Conservation (phyloP, 1,140 invertebrate genomes). For the Solen grandis region DNA sequence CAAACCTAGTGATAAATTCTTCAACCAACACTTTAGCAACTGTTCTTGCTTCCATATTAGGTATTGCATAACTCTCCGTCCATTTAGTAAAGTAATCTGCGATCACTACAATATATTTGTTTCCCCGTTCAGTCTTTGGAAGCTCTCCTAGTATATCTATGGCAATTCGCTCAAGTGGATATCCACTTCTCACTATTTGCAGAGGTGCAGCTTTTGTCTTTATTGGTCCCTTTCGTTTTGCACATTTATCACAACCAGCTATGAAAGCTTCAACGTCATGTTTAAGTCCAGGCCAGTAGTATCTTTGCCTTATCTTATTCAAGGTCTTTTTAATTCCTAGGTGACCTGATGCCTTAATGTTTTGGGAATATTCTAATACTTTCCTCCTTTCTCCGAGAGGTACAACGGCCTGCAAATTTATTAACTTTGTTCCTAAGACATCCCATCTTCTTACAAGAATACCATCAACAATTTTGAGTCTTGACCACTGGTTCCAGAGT, state of each 20-base stretch:
- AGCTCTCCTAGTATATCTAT: conserved; percentile 49
- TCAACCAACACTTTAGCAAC: conserved; percentile 76
- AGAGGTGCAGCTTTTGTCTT: conserved; percentile 1
- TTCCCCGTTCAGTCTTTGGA: conserved; percentile 41
- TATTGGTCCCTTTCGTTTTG: conserved; percentile 11
- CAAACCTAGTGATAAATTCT: conserved; percentile 74
- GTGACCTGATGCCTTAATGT: conserved; percentile 12
- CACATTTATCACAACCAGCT: conserved; percentile 36
- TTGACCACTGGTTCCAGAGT: background rate
- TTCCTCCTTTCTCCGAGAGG: background rate
- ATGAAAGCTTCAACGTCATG: conserved; percentile 18
- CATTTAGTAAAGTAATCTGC: conserved; percentile 70
- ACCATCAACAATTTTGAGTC: background rate
- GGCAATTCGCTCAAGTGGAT: conserved; percentile 48
- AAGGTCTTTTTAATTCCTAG: conserved; percentile 12
- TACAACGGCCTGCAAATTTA: background rate
- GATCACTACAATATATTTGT: conserved; percentile 67
- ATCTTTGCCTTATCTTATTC: background rate
- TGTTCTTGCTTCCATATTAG: conserved; percentile 64
- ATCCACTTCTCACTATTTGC: conserved; percentile 4
- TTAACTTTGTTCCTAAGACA: background rate
- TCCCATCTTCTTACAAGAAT: background rate
- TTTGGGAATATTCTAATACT: background rate
- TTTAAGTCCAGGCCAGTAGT: conserved; percentile 27
- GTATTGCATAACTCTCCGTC: conserved; percentile 62